Percentiles rank a stretch among this genome's conserved stretches.
These are phyloP conservation scores for Tadarida brasiliensis DNA, from an alignment of 2,797 vertebrate species.

Conservation along the genomic window DNA sequence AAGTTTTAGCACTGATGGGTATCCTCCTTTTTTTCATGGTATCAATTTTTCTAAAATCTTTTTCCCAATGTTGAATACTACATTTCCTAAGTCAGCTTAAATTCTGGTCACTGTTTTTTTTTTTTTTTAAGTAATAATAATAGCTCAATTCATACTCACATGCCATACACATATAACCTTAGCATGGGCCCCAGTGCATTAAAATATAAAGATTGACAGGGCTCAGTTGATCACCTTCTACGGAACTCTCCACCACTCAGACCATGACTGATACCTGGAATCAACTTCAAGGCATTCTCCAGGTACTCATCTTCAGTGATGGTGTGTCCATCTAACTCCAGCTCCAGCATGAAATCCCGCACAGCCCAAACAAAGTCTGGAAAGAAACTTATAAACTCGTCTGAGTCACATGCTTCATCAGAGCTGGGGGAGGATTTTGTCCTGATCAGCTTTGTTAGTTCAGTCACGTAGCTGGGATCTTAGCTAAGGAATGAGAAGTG, in stretches of 20 bases:
- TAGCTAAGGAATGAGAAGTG: constrained; percentile 61
- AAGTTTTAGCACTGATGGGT: background rate
- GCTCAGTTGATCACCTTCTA: background rate
- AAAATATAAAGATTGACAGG: background rate
- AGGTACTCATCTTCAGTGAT: constrained; percentile 86
- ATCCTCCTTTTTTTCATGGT: background rate
- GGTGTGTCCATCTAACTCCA: constrained; percentile 43
- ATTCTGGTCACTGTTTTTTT: background rate
- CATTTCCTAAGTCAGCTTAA: background rate
- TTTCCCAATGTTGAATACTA: background rate
- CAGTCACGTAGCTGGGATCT: constrained; percentile 82
- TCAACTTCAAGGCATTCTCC: constrained; percentile 82
- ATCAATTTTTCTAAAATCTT: background rate
- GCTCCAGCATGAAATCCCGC: constrained; percentile 85
- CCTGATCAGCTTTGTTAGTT: constrained; percentile 82
- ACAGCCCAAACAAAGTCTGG: constrained; percentile 88
- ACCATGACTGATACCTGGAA: constrained; percentile 61
- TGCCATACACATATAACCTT: background rate
- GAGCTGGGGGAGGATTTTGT: constrained; percentile 58
- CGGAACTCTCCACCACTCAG: background rate
- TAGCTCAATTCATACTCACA: background rate
- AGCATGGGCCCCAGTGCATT: background rate
- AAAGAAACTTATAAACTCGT: constrained; percentile 80
- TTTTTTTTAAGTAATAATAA: background rate
- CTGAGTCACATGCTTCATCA: background rate